These are phyloP conservation scores for Lophius americanus DNA, from an alignment of 2,797 vertebrate species.

Conservation along the genomic window DNA sequence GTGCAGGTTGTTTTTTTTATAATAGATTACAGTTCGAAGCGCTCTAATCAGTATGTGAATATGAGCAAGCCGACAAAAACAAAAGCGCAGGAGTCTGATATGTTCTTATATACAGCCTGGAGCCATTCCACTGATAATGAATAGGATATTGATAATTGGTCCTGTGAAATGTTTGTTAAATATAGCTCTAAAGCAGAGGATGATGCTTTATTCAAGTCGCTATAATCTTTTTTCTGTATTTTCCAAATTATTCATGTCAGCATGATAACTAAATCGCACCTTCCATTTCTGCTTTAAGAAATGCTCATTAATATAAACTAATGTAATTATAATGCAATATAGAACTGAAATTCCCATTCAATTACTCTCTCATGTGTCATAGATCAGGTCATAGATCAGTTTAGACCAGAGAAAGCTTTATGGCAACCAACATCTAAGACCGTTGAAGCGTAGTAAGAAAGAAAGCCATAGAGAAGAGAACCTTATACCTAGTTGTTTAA, in stretches of 20 bases:
- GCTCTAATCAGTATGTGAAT: slow-evolving; percentile 28
- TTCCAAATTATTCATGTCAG: slow-evolving; percentile 9
- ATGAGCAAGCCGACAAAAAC: slow-evolving; percentile 13
- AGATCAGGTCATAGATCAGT: no score
- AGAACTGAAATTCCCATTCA: not conserved
- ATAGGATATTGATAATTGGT: slow-evolving; percentile 31
- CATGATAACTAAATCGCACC: not conserved
- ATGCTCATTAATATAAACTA: not conserved
- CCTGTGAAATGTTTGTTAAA: slow-evolving; percentile 20
- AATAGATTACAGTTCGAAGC: not conserved
- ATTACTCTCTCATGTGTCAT: slow-evolving; percentile 9
- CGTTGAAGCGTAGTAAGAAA: no score
- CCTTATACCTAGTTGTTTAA: no score
- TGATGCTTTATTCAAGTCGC: slow-evolving; percentile 15
- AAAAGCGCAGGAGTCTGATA: slow-evolving; percentile 21
- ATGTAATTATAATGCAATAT: not conserved
- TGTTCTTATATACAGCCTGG: slow-evolving; percentile 34
- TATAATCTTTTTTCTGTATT: slow-evolving; percentile 14
- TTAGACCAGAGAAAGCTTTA: no score
- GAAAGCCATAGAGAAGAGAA: no score
- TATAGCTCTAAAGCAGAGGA: slow-evolving; percentile 18
- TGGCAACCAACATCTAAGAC: no score
- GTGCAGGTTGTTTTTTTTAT: not conserved
- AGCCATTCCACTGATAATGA: slow-evolving; percentile 39
- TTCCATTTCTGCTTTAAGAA: slow-evolving; percentile 5